phyloP scores from a whole-genome alignment of 2,113 vertebrate species.

The Galemys pyrenaicus region DNA sequence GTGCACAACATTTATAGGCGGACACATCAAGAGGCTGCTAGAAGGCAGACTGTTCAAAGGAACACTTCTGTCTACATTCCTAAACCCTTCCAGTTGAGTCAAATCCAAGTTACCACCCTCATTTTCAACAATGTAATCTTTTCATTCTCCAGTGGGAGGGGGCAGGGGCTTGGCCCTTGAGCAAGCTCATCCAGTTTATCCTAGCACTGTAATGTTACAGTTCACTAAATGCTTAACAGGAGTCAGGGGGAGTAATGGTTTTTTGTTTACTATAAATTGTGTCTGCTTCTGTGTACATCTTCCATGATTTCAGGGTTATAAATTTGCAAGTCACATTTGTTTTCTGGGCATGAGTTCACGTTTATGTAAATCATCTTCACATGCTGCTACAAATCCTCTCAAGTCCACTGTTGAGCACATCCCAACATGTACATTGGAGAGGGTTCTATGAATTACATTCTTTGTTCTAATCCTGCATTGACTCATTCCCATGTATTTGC shows the following conservation, averaged over 20 bases:
- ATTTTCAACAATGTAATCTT: neutral
- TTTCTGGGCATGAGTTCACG: constrained; percentile 73
- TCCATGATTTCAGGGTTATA: constrained; percentile 25
- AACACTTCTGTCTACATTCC: neutral
- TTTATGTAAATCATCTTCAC: constrained; percentile 75
- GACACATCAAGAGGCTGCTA: neutral
- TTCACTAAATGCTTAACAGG: neutral
- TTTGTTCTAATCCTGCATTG: constrained; percentile 78
- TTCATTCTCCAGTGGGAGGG: neutral
- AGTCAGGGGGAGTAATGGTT: neutral
- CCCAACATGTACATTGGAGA: constrained; percentile 76
- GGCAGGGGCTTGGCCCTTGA: neutral
- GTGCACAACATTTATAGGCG: neutral
- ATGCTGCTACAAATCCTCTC: constrained; percentile 73
- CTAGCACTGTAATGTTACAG: fast-evolving
- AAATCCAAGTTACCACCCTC: constrained; percentile 45
- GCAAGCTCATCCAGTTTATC: neutral
- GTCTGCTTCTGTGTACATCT: neutral
- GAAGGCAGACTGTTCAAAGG: neutral
- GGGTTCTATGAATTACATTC: constrained; percentile 75
- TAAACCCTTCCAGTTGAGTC: constrained; percentile 8
- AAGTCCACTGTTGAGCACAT: constrained; percentile 65
- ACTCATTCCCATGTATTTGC: constrained; percentile 72
- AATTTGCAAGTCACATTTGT: constrained; percentile 63
- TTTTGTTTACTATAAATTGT: neutral